Conservation (phyloP, 2,888 invertebrate species). For the Baccha elongata region DNA sequence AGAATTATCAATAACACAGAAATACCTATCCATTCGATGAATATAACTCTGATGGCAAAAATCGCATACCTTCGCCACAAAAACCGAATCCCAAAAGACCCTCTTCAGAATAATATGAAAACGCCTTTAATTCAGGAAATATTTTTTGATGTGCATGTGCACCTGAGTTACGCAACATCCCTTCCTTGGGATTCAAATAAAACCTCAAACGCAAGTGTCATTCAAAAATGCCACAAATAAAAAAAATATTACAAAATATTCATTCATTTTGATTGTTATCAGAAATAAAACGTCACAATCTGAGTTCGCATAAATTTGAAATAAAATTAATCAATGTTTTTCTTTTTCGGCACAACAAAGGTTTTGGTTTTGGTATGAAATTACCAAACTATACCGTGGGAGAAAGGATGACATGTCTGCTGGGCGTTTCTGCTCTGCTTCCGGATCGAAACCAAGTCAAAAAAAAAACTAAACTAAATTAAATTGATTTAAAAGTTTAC, state of each 20-base stretch:
- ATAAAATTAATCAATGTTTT: slow-evolving; percentile 64
- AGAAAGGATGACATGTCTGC: slow-evolving; percentile 1
- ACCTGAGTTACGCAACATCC: slow-evolving; percentile 57
- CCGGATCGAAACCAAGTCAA: slow-evolving; percentile 40
- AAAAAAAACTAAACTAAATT: background rate
- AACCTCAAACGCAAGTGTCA: slow-evolving; percentile 12
- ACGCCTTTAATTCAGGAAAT: background rate
- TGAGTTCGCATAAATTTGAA: slow-evolving; percentile 53
- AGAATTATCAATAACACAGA: too few relatives aligned
- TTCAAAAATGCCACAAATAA: slow-evolving; percentile 31
- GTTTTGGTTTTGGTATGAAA: too few relatives aligned
- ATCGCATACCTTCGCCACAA: too few relatives aligned
- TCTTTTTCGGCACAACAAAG: background rate
- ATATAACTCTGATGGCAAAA: too few relatives aligned
- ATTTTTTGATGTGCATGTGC: slow-evolving; percentile 12
- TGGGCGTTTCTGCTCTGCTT: slow-evolving; percentile 34
- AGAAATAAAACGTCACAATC: slow-evolving; percentile 24
- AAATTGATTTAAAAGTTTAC: background rate
- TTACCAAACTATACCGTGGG: background rate
- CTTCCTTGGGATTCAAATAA: background rate
- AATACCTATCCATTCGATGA: too few relatives aligned
- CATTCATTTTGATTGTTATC: slow-evolving; percentile 50
- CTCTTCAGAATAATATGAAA: background rate
- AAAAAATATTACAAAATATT: slow-evolving; percentile 21
- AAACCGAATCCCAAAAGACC: background rate